Conservation (phyloP, 1,140 invertebrate genomes). For the Drosophila lacteicornis region DNA sequence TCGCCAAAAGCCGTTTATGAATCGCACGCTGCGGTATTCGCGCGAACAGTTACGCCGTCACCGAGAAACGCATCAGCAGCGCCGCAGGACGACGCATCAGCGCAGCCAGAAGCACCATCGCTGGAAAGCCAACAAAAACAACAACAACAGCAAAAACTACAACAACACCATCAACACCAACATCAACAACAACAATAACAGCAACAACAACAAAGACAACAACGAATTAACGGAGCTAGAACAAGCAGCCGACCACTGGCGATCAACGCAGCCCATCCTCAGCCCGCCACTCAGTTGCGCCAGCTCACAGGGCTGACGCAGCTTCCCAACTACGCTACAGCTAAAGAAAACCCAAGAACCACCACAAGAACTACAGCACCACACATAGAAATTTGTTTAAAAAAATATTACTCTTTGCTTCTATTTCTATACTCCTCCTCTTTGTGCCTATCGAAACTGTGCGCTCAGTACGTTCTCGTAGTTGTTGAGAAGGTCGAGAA, state of each 20-base stretch:
- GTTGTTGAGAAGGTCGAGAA: slow-evolving; percentile 54
- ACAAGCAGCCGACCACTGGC: slow-evolving; percentile 74
- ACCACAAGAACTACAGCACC: slow-evolving; percentile 56
- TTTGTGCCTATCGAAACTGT: slow-evolving; percentile 77
- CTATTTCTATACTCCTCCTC: slow-evolving; percentile 76
- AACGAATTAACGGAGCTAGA: slow-evolving; percentile 80
- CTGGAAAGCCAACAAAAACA: slow-evolving; percentile 52
- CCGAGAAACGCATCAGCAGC: slow-evolving; percentile 35
- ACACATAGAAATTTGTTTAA: slow-evolving; percentile 53
- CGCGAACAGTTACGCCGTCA: slow-evolving; percentile 36
- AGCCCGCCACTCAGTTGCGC: slow-evolving; percentile 78
- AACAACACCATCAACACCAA: slow-evolving; percentile 12
- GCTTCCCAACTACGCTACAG: slow-evolving; percentile 48
- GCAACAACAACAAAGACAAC: slow-evolving; percentile 27
- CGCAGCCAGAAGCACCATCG: slow-evolving; percentile 61
- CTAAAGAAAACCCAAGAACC: slow-evolving; percentile 49
- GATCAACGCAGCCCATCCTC: slow-evolving; percentile 81
- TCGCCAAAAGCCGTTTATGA: slow-evolving; percentile 54
- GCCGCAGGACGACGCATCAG: slow-evolving; percentile 37
- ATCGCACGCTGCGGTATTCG: slow-evolving; percentile 44
- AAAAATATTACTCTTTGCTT: slow-evolving; percentile 65
- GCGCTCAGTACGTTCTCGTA: slow-evolving; percentile 65
- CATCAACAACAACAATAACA: slow-evolving; percentile 6
- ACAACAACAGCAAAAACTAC: slow-evolving; percentile 11
- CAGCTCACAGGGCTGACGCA: slow-evolving; percentile 67